phyloP scores from a whole-genome alignment of 2,113 vertebrate genomes.

The Tiliqua scincoides region DNA sequence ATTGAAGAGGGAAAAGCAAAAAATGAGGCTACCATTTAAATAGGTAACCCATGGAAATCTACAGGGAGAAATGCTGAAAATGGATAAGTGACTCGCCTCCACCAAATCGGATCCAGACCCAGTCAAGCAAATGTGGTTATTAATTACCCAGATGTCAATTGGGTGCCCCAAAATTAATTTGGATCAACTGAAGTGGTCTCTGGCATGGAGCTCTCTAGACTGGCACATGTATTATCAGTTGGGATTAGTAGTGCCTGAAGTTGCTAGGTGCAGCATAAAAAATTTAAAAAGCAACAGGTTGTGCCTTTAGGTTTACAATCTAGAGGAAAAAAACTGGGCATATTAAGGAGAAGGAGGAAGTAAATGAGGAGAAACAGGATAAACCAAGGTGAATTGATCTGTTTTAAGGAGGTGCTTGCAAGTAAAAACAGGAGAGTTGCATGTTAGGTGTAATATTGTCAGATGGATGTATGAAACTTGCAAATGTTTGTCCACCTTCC shows the following conservation, averaged over 20 bases:
- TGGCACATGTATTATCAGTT: background rate
- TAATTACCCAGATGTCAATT: background rate
- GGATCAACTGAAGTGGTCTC: background rate
- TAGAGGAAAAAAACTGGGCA: too few species aligned
- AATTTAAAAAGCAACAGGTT: too few species aligned
- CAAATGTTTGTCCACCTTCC: background rate
- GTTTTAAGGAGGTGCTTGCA: too few species aligned
- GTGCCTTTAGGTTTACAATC: too few species aligned
- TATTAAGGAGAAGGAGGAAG: too few species aligned
- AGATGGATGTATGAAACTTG: background rate
- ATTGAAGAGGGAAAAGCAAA: background rate
- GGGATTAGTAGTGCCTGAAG: background rate
- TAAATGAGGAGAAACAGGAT: background rate
- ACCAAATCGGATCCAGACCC: background rate
- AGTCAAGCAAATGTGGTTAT: background rate
- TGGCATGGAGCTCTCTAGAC: background rate
- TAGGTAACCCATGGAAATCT: background rate
- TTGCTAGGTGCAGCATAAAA: too few species aligned
- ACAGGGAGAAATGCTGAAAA: background rate
- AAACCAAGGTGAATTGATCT: too few species aligned
- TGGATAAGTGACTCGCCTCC: background rate
- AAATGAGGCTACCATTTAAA: background rate
- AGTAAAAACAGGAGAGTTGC: background rate
- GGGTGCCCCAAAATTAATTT: background rate
- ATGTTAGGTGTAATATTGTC: background rate